Evolutionary conservation across 2,888 invertebrate genomes (phyloP), one percentile per base, ranked within the genome.

Genomic region (Caenorhabditis virilis): DNA sequence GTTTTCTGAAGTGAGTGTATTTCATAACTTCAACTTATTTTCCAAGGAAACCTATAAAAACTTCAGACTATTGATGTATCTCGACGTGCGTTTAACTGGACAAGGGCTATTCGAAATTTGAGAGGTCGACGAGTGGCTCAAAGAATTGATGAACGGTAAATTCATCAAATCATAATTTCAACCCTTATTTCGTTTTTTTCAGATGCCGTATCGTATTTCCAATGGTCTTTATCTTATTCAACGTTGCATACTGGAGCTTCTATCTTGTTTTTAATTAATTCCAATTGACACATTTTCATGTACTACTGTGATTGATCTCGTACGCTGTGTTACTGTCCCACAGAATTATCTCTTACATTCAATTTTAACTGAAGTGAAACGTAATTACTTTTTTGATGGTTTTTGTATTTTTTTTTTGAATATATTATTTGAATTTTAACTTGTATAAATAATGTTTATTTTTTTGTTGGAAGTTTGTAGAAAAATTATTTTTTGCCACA

Each of bases 121-220:
- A 64, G 77, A 15, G 82, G 82, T 5, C 67, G 80, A 11, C 72
- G 74, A 11, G 76, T 78, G 23, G 82, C 82, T 26, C 76, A 71
- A 49, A 60, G 76, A 35, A 82, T 82, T 45, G 82, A 82, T 54
- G 78, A 82, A 45, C 50, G 71, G 52, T 58, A 23, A 43, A 15
- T 16, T 15, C 3, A 27, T 20, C 20, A 18, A 25, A 22, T 30
- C n/a, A 16, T 18, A 16, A 36, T 4, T n/a, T 2, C 27, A 26
- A 18, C 13, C 5, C 13, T 22, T 30, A 2, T 30, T 20, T 15
- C 4, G 2, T 20, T 6, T 49, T 36, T 49, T 57, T 23, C 50
- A 72, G 65, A 45, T 75, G 77, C 48, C 76, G 81, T 9, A 68
- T 76, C 47, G 70, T 77, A 15, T 82, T 82, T 43, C 82, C 82